phyloP scores from a whole-genome alignment of 92 coral and sea anemone species.

The Zoanthus sociatus region DNA sequence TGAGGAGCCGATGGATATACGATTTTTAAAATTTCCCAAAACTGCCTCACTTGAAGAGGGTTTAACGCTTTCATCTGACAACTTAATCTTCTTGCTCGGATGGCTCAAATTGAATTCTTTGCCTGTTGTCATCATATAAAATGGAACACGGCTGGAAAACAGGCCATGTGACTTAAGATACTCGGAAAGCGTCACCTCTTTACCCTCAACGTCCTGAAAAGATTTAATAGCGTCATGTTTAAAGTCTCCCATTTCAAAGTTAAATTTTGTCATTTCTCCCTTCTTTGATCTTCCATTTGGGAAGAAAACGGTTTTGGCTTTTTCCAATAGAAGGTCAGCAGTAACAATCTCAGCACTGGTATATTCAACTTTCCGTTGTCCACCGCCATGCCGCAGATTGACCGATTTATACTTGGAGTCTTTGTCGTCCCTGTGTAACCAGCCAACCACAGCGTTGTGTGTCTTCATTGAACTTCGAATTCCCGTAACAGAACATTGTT shows the following conservation, averaged over 20 bases:
- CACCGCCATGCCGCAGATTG: slow-evolving; percentile 51
- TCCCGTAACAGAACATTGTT: slow-evolving; percentile 6
- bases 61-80: too few relatives aligned
- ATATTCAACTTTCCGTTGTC: slow-evolving; percentile 46
- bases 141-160: neutral
- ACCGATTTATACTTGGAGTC: slow-evolving; percentile 53
- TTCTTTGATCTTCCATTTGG: slow-evolving; percentile 38
- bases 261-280: slow-evolving; percentile 14
- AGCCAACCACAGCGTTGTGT: slow-evolving; percentile 45
- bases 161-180: slow-evolving; percentile 14
- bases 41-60: too few relatives aligned
- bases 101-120: neutral
- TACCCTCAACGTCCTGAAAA: slow-evolving; percentile 2
- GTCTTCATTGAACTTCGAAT: neutral
- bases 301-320: slow-evolving; percentile 36
- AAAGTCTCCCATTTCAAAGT: slow-evolving; percentile 29
- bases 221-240: slow-evolving; percentile 23
- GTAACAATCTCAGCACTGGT: slow-evolving; percentile 50
- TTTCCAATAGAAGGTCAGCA: slow-evolving; percentile 43
- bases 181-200: neutral
- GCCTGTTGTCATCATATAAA: neutral
- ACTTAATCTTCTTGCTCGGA: too few relatives aligned
- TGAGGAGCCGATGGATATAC: too few relatives aligned
- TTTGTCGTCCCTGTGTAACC: slow-evolving; percentile 52
- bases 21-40: too few relatives aligned